Evolutionary conservation across 2,888 invertebrate species (phyloP).

Genomic region (Netelia melanura): DNA sequence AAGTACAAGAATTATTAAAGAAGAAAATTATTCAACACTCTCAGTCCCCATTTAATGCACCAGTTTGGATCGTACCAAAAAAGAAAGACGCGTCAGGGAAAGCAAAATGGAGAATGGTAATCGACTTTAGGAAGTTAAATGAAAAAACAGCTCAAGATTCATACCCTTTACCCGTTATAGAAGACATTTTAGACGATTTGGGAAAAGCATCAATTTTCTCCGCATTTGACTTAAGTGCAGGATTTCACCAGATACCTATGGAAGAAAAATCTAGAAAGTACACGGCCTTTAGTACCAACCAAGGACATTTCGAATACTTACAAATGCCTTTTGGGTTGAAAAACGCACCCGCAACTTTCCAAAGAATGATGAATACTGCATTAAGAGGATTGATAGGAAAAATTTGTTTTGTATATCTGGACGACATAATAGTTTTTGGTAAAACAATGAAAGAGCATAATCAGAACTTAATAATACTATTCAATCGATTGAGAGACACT

Average conservation of each 20-base stretch:
- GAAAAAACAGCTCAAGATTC: not conserved
- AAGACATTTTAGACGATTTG: constrained; percentile 70
- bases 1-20: constrained; percentile 13
- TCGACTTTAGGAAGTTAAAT: not conserved
- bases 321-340: constrained; percentile 2
- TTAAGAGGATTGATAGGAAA: constrained; percentile 7
- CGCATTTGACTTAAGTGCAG: constrained; percentile 70
- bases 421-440: constrained; percentile 51
- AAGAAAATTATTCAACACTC: constrained; percentile 13
- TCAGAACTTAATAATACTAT: constrained; percentile 29
- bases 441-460: constrained; percentile 56
- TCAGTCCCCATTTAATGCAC: constrained; percentile 24
- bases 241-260: constrained; percentile 73
- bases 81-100: constrained; percentile 26
- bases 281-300: constrained; percentile 53
- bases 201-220: constrained; percentile 70
- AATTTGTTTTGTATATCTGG: constrained; percentile 1
- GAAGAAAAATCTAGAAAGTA: constrained; percentile 46
- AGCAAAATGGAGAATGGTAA: constrained; percentile 11
- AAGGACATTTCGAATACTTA: constrained; percentile 30
- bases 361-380: constrained; percentile 25
- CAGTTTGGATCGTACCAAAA: constrained; percentile 10
- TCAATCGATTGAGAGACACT: too few species aligned
- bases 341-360: constrained; percentile 5
- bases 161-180: constrained; percentile 45